Evolutionary conservation across 2,797 vertebrate genomes (phyloP), one percentile per base, ranked within the genome.

Genomic region (Phrynocephalus forsythii): DNA sequence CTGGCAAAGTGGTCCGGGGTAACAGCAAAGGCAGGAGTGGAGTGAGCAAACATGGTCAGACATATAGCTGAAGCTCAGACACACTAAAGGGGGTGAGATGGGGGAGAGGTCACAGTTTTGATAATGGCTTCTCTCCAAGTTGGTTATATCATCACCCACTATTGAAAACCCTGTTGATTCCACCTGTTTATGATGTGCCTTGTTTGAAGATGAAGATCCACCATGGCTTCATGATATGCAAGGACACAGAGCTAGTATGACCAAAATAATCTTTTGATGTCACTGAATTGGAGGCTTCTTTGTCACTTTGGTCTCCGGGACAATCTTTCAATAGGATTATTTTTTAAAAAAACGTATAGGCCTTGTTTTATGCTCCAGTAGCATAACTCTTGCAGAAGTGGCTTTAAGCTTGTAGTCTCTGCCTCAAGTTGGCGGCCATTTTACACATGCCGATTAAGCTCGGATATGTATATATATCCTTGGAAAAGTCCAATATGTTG

Each of bases 21-120:
- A 85, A 85, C 50, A 69, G 83, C 30, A 88, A 76, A 56, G 56
- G 66, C 79, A 88, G 79, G 48, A 82, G 24, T 76, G 83, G 83
- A 85, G 28, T 63, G 38, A 82, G 28, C 63, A 28, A 71, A 50
- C n/a, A 67, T 33, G 67, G 30, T 52, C 10, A 67, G 67, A 80
- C 22, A 71, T 1, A 9, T 71, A 48, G n/a, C 15, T 67, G 38
- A 60, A 16, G 69, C 22, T 75, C 66, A 56, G 52, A 63, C 66
- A 78, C 22, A 79, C 16, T 56, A 63, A 63, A 63, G 73, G 16
- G 28, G n/a, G 56, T 48, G 83, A 63, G 63, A 22, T 48, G 13
- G 2, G 22, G 26, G 30, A 33, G 38, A 6, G 56, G 10, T 60
- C 16, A 13, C 22, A 26, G 38, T 79, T 48, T 4, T 72, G 30